Base-by-base conservation (phyloP, 1,140 invertebrate genomes). In the Anthonomus grandis region DNA sequence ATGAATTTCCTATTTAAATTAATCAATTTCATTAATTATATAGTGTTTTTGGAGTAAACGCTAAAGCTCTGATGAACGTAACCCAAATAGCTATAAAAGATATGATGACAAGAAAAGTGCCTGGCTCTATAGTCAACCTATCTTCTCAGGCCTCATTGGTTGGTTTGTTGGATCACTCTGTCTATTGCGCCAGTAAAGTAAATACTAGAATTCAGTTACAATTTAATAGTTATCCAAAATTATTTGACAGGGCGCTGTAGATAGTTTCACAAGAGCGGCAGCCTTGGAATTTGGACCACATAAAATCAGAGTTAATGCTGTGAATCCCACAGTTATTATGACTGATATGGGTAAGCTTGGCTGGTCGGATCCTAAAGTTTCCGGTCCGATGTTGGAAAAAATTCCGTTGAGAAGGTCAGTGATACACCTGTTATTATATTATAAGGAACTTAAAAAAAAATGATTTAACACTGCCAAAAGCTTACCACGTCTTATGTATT, bases 251-350 rank as follows among this genome's bases (percentile, higher is more conserved):
- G 85, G 79, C 15, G 85, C 84, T 10, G 62, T 87, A 0, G 84
- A 87, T 66, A 80, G 80, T 45, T 63, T 86, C 17, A 84, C 84
- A 9, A 83, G 85, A 66, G 80, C 83, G 0, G 86, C 93, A 83
- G 93, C 93, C 0, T 68, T 93, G 21, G 93, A 97, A 76, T 74
- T 96, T n/a, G 93, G 92, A 0, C 83, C 83, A 0, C 76, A 87
- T 61, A 84, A 89, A 56, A 95, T 97, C 56, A 80, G 94, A 50
- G 88, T 94, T 0, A 97, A 97, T 70, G 79, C 81, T 46, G 85
- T 97, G 0, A 94, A 95, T 76, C 94, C 94, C 8, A 94, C 91
- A 0, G 91, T 94, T 0, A 87, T 92, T 9, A 78, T 93, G 78
- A 96, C 93, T 2, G 86, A 86, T 49, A 91, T 96, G 90, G 91